phyloP scores from a whole-genome alignment of 64 coral and sea anemone genomes.

The Stichodactyla helianthus region DNA sequence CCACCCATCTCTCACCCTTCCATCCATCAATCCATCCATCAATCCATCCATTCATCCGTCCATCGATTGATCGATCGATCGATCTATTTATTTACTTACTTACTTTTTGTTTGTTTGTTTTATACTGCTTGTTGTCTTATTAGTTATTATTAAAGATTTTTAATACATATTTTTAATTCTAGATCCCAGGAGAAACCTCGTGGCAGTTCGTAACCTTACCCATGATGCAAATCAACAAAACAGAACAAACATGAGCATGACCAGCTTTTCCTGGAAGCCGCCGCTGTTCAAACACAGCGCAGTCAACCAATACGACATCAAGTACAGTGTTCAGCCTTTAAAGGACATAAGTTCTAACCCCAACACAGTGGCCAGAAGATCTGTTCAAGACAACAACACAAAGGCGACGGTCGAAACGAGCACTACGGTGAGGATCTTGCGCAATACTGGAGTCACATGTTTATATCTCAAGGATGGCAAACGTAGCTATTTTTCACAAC shows the following conservation, averaged over 20 bases:
- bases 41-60: no score
- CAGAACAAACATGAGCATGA: constrained; percentile 6
- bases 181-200: constrained; percentile 13
- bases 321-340: neutral
- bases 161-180: neutral
- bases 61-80: no score
- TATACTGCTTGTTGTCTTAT: no score
- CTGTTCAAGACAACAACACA: neutral
- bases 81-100: no score
- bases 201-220: constrained; percentile 3
- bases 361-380: neutral
- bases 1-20: no score
- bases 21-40: no score
- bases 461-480: no score
- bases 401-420: neutral
- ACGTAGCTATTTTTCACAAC: no score
- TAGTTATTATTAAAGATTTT: no score
- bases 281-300: constrained; percentile 43
- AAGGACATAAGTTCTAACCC: neutral
- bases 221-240: neutral
- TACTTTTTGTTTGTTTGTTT: no score
- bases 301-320: constrained; percentile 26
- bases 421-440: neutral
- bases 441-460: no score
- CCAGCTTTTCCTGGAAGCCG: constrained; percentile 17